phyloP scores from a whole-genome alignment of 2,113 vertebrate species.

The Urocitellus parryii region DNA sequence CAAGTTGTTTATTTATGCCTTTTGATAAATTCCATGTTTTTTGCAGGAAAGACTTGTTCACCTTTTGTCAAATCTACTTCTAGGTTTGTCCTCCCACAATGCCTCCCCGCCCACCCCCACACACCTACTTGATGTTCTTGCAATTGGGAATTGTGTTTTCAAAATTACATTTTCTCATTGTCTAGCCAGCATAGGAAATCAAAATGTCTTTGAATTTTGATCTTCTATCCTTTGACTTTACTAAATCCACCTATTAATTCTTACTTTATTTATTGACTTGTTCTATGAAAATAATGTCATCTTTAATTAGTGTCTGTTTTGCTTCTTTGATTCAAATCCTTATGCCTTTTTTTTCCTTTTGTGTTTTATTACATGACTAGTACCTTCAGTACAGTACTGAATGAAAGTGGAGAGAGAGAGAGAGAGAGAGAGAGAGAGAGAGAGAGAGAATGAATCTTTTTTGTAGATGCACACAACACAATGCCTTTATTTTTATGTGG shows the following conservation, averaged over 20 bases:
- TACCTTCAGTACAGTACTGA: not conserved
- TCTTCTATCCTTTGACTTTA: not conserved
- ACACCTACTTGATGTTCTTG: not conserved
- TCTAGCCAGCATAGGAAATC: not conserved
- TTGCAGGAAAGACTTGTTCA: not conserved
- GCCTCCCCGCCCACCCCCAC: too few species aligned
- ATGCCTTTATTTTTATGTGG: too few species aligned
- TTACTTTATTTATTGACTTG: not conserved
- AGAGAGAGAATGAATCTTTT: too few species aligned
- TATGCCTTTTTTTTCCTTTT: not conserved
- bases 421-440: too few species aligned
- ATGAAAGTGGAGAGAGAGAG: not conserved
- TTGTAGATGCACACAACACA: too few species aligned
- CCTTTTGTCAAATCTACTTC: not conserved
- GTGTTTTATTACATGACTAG: not conserved
- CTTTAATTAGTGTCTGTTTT: not conserved
- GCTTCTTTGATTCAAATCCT: not conserved
- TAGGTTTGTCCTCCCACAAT: not conserved
- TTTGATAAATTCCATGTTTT: slow-evolving; percentile 5
- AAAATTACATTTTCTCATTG: not conserved
- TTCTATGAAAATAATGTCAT: not conserved
- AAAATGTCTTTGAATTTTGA: not conserved
- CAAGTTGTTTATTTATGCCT: not conserved
- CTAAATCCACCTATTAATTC: not conserved
- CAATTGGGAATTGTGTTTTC: not conserved